Base-by-base conservation (phyloP, 2,888 invertebrate genomes). In the Pachliopta kotzebuea region DNA sequence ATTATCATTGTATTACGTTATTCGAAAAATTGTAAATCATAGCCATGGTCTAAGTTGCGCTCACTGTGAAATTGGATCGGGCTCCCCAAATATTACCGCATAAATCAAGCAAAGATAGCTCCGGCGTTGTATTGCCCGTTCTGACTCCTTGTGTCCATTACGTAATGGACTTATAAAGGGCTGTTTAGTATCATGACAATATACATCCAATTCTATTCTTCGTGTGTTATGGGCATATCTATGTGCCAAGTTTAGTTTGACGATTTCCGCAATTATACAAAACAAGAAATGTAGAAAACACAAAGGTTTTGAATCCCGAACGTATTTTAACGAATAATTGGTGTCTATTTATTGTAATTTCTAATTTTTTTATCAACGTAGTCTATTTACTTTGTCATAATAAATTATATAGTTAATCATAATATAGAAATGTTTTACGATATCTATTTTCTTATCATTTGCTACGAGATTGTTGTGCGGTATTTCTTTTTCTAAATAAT, bases 151-250 rank as follows among this genome's bases (percentile, higher is more conserved):
- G 76, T 77, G 75, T 77, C 78, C 76, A 78, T 80, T 83, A 78
- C 74, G 79, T 83, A 86, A 85, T 81, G 74, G 82, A 74, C 77
- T 80, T 81, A 78, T 76, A 84, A 84, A 81, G 78, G 78, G 76
- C 81, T 81, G 77, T 80, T 85, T 79, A 81, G 81, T 77, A 80
- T 79, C 78, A 83, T 78, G 78, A 76, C 57, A 61, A 61, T 76
- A 81, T 83, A 80, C 71, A 73, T 70, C 68, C 71, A 72, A 76
- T 78, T 72, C 74, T 75, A 76, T 77, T 79, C 73, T 76, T 73
- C 69, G 67, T 64, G 67, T 69, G 64, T 69, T 72, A 66, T 60
- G 53, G 63, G 50, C 61, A n/a, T 56, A 68, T 63, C 76, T 83
- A 83, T 83, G 77, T 70, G 76, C 74, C 74, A 83, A 83, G 78